A percentile compares a stretch with the other conserved stretches of the same genome.
These are phyloP conservation scores for Dreissena rostriformis DNA, from an alignment of 1,140 invertebrate species.

Conservation along the genomic window DNA sequence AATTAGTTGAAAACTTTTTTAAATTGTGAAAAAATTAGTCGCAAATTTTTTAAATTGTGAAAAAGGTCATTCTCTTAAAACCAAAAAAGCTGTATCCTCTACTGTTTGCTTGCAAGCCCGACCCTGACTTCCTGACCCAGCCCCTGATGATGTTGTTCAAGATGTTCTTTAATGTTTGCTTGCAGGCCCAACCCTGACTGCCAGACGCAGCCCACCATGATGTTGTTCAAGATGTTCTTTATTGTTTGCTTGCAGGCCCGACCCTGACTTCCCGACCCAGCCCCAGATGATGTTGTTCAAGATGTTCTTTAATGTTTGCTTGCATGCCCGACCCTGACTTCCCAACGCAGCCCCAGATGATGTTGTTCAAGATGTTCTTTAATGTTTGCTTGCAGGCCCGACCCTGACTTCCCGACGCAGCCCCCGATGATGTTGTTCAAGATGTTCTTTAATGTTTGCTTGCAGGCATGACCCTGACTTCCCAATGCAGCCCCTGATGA, in stretches of 20 bases:
- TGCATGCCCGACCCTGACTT: slow-evolving; percentile 76
- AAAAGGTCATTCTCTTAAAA: too few relatives aligned
- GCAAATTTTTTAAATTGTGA: too few relatives aligned
- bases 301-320: slow-evolving; percentile 95
- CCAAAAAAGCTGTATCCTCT: too few relatives aligned
- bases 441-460: background rate
- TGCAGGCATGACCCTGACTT: slow-evolving; percentile 75
- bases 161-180: slow-evolving; percentile 96
- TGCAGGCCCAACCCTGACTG: slow-evolving; percentile 76
- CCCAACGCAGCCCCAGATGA: slow-evolving; percentile 91
- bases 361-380: slow-evolving; percentile 98
- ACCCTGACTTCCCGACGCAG: slow-evolving; percentile 82
- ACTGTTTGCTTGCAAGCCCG: too few relatives aligned
- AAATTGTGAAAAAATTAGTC: too few relatives aligned
- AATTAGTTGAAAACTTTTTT: too few relatives aligned
- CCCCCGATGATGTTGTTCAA: slow-evolving; percentile 96
- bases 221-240: slow-evolving; percentile 98
- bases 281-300: slow-evolving; percentile 99
- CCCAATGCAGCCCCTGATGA: slow-evolving; percentile 91
- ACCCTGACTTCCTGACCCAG: slow-evolving; percentile 82
- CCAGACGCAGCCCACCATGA: slow-evolving; percentile 91
- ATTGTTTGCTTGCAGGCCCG: too few relatives aligned
- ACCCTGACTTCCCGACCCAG: slow-evolving; percentile 82
- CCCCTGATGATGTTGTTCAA: slow-evolving; percentile 99
- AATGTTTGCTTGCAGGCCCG: slow-evolving; percentile 83